A percentile compares a stretch with the other conserved stretches of the same genome.
Evolutionary conservation across 2,888 invertebrate genomes (phyloP).

Genomic region (Heliconius erato): DNA sequence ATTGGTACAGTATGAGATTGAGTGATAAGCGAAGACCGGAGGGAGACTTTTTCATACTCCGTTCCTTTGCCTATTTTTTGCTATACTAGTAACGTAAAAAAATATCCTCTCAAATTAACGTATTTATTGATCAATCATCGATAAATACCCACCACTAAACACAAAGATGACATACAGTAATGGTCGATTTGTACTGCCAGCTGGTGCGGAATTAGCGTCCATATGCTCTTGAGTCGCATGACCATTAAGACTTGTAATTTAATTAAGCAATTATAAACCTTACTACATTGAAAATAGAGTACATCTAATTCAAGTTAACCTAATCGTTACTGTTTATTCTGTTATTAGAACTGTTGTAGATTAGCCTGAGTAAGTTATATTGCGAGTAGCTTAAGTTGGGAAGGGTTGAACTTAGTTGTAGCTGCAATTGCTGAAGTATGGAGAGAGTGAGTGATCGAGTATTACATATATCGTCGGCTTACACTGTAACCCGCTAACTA

Average conservation of each 20-base stretch:
- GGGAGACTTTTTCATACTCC: neutral
- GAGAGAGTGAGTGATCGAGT: neutral
- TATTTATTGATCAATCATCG: conserved; percentile 44
- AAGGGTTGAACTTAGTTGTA: neutral
- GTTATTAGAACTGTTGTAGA: conserved; percentile 23
- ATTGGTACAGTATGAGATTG: neutral
- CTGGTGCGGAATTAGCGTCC: conserved; percentile 64
- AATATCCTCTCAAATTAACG: neutral
- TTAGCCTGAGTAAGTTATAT: conserved; percentile 1
- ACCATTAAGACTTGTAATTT: conserved; percentile 32
- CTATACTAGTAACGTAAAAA: too few relatives aligned
- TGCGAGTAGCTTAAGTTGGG: neutral
- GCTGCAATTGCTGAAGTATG: neutral
- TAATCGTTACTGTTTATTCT: conserved; percentile 14
- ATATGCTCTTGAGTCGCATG: conserved; percentile 47
- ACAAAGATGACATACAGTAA: conserved; percentile 83
- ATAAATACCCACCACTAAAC: conserved; percentile 59
- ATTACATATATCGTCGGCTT: too few relatives aligned
- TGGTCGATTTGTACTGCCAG: conserved; percentile 74
- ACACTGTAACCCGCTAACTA: too few relatives aligned
- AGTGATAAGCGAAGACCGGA: neutral
- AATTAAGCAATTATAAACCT: conserved; percentile 32
- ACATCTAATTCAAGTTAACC: neutral
- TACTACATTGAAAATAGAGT: neutral
- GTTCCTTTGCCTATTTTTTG: neutral